Base-by-base conservation (phyloP, 2,888 invertebrate species). In the Parochlus steinenii region DNA sequence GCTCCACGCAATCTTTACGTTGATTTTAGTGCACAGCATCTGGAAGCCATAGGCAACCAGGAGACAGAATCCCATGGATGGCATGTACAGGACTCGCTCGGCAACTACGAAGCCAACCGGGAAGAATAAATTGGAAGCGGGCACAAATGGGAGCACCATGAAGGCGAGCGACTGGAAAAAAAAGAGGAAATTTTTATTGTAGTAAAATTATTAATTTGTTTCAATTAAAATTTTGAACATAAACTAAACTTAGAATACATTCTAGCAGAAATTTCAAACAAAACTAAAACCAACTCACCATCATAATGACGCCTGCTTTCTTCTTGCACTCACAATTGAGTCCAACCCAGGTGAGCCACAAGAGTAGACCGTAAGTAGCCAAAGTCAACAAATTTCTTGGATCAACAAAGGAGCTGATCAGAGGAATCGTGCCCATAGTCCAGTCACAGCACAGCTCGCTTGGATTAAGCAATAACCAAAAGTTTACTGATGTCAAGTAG, bases 41-140 rank as follows among this genome's bases (percentile, higher is more conserved):
- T 73, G 67, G 74, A 74, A 87, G 22, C 89, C 89, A 49, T 85
- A 85, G 3, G 86, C 89, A 3, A 92, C 71, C 15, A 95, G 65
- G 56, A 95, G 71, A 52, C 92, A 93, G 65, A 86, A 92, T 33
- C 95, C 95, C 90, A 95, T 92, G 10, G 92, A 92, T 1, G 95
- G 95, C 65, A 90, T 87, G 60, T 95, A 95, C 4, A 95, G 69
- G 29, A 95, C 81, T 44, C 93, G 66, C 61, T 95, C 95, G 3
- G 95, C 95, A 19, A 95, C 80, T 41, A 95, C 95, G 59, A 95
- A 95, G 2, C 95, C 95, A 33, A 95, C 95, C 1, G 93, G 90
- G 62, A 95, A 95, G 64, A 95, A 93, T 31, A 95, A 67, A 65
- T 95, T 95, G 33, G 92, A 92, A 1, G 95, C 93, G 35, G 93